phyloP scores from a whole-genome alignment of 1,140 invertebrate species.

The Drosophila funebris region DNA sequence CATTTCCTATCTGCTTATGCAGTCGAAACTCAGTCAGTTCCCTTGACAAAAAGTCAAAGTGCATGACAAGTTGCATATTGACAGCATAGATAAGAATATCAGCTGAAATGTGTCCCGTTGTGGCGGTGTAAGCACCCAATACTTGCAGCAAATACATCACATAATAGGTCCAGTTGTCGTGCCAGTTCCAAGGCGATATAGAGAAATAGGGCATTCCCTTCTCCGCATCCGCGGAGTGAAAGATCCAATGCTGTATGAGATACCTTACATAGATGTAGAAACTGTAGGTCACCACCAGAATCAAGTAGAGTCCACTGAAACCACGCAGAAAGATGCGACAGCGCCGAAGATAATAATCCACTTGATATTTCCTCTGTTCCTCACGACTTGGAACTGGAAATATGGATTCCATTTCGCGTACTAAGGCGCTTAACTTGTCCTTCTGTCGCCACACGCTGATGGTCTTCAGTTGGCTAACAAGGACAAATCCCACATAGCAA shows the following conservation, averaged over 20 bases:
- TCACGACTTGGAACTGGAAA: constrained; percentile 31
- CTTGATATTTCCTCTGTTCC: constrained; percentile 23
- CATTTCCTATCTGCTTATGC: not conserved
- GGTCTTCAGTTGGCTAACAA: constrained; percentile 50
- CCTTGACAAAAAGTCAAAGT: constrained; percentile 48
- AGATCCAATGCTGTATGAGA: constrained; percentile 32
- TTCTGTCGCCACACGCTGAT: constrained; percentile 39
- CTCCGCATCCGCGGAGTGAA: constrained; percentile 7
- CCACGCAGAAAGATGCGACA: constrained; percentile 14
- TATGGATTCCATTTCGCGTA: constrained; percentile 38
- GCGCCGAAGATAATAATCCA: constrained; percentile 17
- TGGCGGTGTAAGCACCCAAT: constrained; percentile 41
- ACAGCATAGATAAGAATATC: constrained; percentile 46
- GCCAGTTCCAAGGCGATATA: constrained; percentile 48
- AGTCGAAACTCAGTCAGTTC: constrained; percentile 2
- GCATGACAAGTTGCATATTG: constrained; percentile 57
- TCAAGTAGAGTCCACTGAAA: constrained; percentile 46
- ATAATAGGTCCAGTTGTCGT: constrained; percentile 50
- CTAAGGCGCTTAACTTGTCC: constrained; percentile 22
- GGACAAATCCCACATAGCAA: constrained; percentile 48
- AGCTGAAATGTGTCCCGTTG: constrained; percentile 49
- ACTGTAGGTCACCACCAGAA: constrained; percentile 51
- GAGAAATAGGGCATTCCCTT: constrained; percentile 40
- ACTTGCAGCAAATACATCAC: constrained; percentile 35
- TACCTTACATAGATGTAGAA: constrained; percentile 38